Percentiles rank a stretch among this genome's conserved stretches.
Conservation (phyloP, 2,797 vertebrate genomes). For the Gastrophryne carolinensis region DNA sequence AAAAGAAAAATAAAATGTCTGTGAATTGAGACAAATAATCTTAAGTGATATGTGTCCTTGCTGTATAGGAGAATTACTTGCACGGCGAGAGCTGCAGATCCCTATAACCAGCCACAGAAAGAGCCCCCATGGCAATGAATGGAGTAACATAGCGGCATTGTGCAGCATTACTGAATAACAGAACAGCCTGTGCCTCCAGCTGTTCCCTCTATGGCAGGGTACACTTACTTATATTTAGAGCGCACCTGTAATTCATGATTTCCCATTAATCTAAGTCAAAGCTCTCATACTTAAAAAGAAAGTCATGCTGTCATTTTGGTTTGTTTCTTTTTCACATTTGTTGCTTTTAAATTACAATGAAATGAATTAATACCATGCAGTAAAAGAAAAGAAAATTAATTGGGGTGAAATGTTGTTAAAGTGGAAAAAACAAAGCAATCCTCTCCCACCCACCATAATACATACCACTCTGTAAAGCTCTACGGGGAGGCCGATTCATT, state of each 20-base stretch:
- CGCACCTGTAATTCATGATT: conserved; percentile 9
- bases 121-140: too few species aligned
- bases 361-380: neutral
- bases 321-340: neutral
- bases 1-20: too few species aligned
- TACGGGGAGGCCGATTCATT: too few species aligned
- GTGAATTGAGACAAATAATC: too few species aligned
- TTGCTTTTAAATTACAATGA: neutral
- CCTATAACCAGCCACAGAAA: too few species aligned
- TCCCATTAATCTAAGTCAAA: conserved; percentile 12
- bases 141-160: too few species aligned
- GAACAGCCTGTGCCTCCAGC: neutral
- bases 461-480: too few species aligned
- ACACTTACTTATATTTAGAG: conserved; percentile 8
- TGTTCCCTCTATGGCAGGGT: neutral
- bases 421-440: too few species aligned
- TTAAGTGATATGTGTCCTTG: too few species aligned
- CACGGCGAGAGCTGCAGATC: too few species aligned
- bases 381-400: neutral
- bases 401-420: neutral
- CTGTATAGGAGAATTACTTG: too few species aligned
- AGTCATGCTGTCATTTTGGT: neutral
- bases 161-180: neutral
- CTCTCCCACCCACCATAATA: too few species aligned
- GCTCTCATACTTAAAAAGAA: neutral